phyloP scores from a whole-genome alignment of 2,113 vertebrate genomes.

The Psittacula cyanocephala region DNA sequence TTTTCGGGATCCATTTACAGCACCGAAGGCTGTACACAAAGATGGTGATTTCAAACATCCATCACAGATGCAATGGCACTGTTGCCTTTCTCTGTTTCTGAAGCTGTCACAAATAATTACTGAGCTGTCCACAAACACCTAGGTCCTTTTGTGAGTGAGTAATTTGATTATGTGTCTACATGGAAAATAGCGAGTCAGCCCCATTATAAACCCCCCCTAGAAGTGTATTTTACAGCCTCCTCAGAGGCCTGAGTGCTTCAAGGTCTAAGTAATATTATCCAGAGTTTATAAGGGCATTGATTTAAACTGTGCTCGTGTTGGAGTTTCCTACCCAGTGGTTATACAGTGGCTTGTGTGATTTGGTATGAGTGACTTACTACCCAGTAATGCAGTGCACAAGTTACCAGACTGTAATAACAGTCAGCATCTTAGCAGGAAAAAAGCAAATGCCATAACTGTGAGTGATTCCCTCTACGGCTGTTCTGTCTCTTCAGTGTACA shows the following conservation, averaged over 20 bases:
- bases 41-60: background rate
- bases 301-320: background rate
- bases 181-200: background rate
- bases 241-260: background rate
- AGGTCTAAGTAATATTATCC: background rate
- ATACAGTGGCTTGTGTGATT: background rate
- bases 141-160: background rate
- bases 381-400: background rate
- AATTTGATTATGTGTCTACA: slow-evolving; percentile 23
- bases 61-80: background rate
- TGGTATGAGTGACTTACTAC: background rate
- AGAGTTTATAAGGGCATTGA: background rate
- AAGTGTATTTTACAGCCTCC: background rate
- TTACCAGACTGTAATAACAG: background rate
- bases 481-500: background rate
- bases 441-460: background rate
- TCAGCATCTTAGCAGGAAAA: background rate
- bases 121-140: background rate
- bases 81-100: background rate
- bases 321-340: background rate
- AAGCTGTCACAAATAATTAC: slow-evolving; percentile 15
- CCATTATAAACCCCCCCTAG: background rate
- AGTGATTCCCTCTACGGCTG: background rate
- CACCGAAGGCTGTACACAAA: background rate
- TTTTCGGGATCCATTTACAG: slow-evolving; percentile 19